Conservation (phyloP, 2,888 invertebrate species). For the Platycnemis pennipes region DNA sequence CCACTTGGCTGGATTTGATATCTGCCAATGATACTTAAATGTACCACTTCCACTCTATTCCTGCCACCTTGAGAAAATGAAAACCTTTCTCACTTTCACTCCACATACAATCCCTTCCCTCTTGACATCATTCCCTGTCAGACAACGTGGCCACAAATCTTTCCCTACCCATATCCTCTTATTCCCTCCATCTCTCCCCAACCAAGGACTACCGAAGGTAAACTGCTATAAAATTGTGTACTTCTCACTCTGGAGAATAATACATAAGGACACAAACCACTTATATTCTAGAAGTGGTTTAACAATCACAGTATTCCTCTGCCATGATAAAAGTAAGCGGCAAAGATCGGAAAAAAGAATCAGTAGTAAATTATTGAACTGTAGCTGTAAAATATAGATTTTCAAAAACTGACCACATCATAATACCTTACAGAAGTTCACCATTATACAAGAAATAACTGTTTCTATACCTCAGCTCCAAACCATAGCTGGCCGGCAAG, state of each 20-base stretch:
- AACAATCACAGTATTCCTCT: too few species aligned
- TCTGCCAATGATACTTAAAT: background rate
- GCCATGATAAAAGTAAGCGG: too few species aligned
- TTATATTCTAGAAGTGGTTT: too few species aligned
- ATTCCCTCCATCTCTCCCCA: too few species aligned
- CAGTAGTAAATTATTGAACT: slow-evolving; percentile 40
- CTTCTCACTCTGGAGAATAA: too few species aligned
- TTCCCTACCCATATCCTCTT: too few species aligned
- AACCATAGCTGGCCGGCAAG: slow-evolving; percentile 99
- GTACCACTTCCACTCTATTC: background rate
- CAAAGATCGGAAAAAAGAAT: background rate
- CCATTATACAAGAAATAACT: background rate
- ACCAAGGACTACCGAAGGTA: too few species aligned
- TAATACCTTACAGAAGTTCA: background rate
- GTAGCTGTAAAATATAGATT: too few species aligned
- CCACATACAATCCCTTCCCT: background rate
- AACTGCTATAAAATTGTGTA: too few species aligned
- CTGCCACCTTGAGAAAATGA: background rate
- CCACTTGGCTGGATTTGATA: background rate
- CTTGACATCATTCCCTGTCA: too few species aligned
- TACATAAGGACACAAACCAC: too few species aligned
- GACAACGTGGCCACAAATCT: too few species aligned
- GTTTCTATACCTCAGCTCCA: slow-evolving; percentile 91
- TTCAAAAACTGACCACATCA: background rate
- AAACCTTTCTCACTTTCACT: background rate